phyloP scores from a whole-genome alignment of 2,888 invertebrate genomes.

The Harpalus rubripes region DNA sequence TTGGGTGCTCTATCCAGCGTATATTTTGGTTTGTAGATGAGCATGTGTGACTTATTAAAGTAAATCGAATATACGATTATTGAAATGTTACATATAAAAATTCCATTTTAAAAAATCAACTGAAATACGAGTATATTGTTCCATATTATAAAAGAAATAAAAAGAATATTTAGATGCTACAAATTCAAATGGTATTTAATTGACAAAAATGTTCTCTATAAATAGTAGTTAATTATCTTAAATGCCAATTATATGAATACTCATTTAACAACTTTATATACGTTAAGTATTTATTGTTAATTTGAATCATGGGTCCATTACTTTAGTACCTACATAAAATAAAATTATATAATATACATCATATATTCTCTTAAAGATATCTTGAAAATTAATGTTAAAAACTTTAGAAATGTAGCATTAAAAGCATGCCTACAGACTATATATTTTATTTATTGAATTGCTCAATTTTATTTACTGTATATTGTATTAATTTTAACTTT shows the following conservation, averaged over 20 bases:
- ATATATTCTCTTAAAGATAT: constrained; percentile 66
- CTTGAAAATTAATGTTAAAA: constrained; percentile 58
- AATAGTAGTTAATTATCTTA: constrained; percentile 39
- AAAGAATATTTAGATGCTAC: constrained; percentile 33
- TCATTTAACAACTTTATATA: constrained; percentile 49
- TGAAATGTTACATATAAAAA: constrained; percentile 33
- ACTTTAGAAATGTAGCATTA: constrained; percentile 40
- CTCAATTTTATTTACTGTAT: constrained; percentile 62
- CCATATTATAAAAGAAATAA: constrained; percentile 23
- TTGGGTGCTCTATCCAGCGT: not conserved
- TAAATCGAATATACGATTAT: constrained; percentile 33
- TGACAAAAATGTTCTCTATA: constrained; percentile 39
- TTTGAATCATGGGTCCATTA: constrained; percentile 69
- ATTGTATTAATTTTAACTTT: constrained; percentile 34
- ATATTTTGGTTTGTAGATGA: constrained; percentile 39
- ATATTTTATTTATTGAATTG: constrained; percentile 60
- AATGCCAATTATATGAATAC: constrained; percentile 54
- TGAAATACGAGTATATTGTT: constrained; percentile 49
- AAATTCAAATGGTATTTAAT: constrained; percentile 42
- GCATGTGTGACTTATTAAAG: constrained; percentile 39
- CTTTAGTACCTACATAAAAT: constrained; percentile 69
- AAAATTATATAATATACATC: constrained; percentile 68
- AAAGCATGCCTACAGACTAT: constrained; percentile 48
- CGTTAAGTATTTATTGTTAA: constrained; percentile 43
- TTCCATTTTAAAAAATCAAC: constrained; percentile 21